Evolutionary conservation across 1,140 invertebrate species (phyloP).

Genomic region (Philopotamus ludificatus): DNA sequence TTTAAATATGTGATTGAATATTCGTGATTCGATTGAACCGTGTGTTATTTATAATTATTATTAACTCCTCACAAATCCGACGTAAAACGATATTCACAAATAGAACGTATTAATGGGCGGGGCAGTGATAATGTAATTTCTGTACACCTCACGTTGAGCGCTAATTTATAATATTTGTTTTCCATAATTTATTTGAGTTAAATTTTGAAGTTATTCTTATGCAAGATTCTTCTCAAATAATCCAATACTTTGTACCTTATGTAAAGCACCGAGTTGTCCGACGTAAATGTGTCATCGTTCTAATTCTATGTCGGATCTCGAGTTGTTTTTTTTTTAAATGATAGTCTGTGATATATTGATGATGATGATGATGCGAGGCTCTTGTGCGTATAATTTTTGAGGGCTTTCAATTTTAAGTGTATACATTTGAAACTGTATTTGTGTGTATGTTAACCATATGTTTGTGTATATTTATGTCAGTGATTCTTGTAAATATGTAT

Average conservation of each 20-base stretch:
- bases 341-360: constrained; percentile 11
- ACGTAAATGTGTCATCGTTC: background rate
- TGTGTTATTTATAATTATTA: no score
- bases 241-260: background rate
- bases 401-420: constrained; percentile 5
- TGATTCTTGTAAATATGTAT: background rate
- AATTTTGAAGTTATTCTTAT: no score
- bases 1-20: no score
- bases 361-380: background rate
- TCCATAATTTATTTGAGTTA: no score
- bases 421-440: background rate
- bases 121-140: no score
- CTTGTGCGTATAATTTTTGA: constrained; percentile 7
- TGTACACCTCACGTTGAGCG: no score
- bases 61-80: no score
- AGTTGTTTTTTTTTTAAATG: background rate
- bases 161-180: background rate
- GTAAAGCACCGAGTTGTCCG: background rate
- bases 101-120: no score
- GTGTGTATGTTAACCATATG: background rate
- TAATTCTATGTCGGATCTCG: background rate
- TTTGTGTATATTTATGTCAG: background rate
- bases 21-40: no score
- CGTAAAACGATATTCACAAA: no score
- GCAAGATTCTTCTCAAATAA: background rate